These are phyloP conservation scores for Catocala fraxini DNA, from an alignment of 2,888 invertebrate species.

Conservation along the genomic window DNA sequence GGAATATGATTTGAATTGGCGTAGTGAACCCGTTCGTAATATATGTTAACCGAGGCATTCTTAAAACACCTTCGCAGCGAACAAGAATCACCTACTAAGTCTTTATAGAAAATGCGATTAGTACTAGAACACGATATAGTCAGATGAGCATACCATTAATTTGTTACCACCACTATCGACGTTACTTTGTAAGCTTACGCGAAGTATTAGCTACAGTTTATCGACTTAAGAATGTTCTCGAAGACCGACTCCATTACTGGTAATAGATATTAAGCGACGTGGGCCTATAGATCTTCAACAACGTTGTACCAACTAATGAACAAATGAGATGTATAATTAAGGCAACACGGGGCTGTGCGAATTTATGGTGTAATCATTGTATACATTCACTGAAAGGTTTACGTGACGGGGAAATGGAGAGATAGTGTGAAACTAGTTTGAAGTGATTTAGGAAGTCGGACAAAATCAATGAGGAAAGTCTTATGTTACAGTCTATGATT, in stretches of 20 bases:
- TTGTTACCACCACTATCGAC: neutral
- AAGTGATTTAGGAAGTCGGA: too few species aligned
- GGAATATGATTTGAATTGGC: too few species aligned
- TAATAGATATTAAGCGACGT: slow-evolving; percentile 3
- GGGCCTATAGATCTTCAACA: neutral
- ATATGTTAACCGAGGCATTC: too few species aligned
- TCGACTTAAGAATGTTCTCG: slow-evolving; percentile 3
- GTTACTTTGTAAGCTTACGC: slow-evolving; percentile 1
- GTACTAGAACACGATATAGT: too few species aligned
- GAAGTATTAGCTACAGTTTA: neutral
- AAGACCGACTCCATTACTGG: neutral
- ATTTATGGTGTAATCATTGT: neutral
- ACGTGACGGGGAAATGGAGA: neutral
- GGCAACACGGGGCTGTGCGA: neutral
- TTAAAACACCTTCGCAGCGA: too few species aligned
- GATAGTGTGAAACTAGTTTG: neutral
- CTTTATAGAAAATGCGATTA: too few species aligned
- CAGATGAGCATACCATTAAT: neutral
- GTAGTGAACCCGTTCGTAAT: too few species aligned
- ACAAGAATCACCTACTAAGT: too few species aligned
- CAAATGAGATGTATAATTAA: neutral
- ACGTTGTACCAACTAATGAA: neutral
- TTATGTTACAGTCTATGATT: too few species aligned
- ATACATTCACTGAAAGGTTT: neutral
- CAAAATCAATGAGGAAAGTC: too few species aligned